Conservation (phyloP, 1,140 invertebrate genomes). For the Paraescarpia echinospica region DNA sequence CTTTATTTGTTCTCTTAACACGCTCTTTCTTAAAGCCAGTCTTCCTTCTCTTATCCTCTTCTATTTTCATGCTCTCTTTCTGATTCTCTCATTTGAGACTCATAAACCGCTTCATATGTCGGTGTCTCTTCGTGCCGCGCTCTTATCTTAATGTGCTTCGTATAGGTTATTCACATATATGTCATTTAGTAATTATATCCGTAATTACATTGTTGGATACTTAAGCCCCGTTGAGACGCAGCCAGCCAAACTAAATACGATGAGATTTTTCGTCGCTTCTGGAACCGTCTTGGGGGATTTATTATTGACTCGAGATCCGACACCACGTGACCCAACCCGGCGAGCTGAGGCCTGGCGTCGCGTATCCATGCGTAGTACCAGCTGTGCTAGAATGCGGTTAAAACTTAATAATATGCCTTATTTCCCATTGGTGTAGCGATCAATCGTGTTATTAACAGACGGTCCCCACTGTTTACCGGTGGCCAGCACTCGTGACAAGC, state of each 20-base stretch:
- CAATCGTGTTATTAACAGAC: background rate
- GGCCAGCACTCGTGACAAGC: background rate
- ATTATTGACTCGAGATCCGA: background rate
- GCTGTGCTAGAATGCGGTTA: background rate
- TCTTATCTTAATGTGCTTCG: too few relatives aligned
- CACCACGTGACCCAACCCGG: background rate
- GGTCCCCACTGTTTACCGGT: background rate
- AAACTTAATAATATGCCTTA: background rate
- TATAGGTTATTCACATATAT: background rate
- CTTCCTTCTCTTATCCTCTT: too few relatives aligned
- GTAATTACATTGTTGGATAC: background rate
- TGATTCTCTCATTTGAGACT: too few relatives aligned
- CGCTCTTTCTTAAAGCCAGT: too few relatives aligned
- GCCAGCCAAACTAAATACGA: too few relatives aligned
- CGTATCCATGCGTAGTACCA: background rate
- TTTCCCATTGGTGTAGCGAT: background rate
- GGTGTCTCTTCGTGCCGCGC: too few relatives aligned
- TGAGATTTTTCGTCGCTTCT: too few relatives aligned
- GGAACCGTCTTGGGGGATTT: too few relatives aligned
- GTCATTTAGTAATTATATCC: background rate
- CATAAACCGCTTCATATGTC: too few relatives aligned
- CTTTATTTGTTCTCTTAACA: too few relatives aligned
- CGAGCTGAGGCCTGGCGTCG: background rate
- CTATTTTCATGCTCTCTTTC: too few relatives aligned
- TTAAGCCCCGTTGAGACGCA: background rate